Evolutionary conservation across 2,113 vertebrate species (phyloP).

Genomic region (Tyto alba): DNA sequence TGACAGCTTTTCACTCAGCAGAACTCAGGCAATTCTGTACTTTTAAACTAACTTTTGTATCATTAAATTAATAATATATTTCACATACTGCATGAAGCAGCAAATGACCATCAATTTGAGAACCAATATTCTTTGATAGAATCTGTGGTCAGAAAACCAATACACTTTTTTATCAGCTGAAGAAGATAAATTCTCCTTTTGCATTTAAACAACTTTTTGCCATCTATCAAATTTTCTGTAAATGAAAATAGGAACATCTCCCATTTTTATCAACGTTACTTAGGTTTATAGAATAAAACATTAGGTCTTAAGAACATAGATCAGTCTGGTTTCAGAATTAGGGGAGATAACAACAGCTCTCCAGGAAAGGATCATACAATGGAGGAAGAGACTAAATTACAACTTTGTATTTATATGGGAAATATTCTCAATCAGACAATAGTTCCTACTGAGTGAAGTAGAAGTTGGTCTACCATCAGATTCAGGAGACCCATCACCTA

Average conservation of each 20-base stretch:
- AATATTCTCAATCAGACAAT: background rate
- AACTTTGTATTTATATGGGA: background rate
- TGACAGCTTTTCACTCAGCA: slow-evolving; percentile 29
- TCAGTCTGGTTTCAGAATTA: slow-evolving; percentile 28
- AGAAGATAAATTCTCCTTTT: background rate
- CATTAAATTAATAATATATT: background rate
- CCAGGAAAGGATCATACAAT: background rate
- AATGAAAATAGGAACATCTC: slow-evolving; percentile 41
- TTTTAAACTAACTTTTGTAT: background rate
- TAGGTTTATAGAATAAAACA: slow-evolving; percentile 1
- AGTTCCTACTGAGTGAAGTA: background rate
- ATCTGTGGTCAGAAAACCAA: background rate
- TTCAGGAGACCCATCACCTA: background rate
- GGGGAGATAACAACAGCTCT: background rate
- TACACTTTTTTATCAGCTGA: slow-evolving; percentile 22
- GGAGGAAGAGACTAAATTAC: background rate
- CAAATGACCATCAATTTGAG: background rate
- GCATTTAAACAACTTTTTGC: background rate
- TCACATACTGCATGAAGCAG: background rate
- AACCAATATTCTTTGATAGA: background rate
- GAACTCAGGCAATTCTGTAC: background rate
- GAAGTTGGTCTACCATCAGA: background rate
- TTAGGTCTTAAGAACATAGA: slow-evolving; percentile 18
- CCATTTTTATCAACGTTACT: slow-evolving; percentile 36
- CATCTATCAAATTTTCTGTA: slow-evolving; percentile 5